A percentile compares a stretch with the other conserved stretches of the same genome.
Evolutionary conservation across 2,113 vertebrate genomes (phyloP).

Genomic region (Grallaria varia): DNA sequence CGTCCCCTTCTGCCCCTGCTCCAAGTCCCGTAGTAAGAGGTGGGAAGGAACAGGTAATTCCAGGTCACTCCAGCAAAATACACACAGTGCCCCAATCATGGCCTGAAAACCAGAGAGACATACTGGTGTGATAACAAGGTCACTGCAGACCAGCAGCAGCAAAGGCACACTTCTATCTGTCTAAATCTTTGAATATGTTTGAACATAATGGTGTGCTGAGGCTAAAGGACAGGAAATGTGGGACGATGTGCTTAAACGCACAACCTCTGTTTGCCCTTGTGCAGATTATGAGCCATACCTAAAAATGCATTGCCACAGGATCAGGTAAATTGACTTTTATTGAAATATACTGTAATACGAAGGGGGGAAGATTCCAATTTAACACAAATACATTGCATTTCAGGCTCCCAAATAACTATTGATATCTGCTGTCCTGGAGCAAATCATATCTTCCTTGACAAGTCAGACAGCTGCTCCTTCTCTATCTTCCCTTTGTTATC

Average conservation of each 20-base stretch:
- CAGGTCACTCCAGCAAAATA: neutral
- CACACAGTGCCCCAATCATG: neutral
- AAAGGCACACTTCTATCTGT: neutral
- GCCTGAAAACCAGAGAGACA: neutral
- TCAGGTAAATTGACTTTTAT: slow-evolving; percentile 53
- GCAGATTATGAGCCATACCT: slow-evolving; percentile 43
- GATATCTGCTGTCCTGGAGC: slow-evolving; percentile 58
- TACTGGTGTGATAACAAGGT: neutral
- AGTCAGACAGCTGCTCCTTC: slow-evolving; percentile 42
- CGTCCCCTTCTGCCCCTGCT: no score
- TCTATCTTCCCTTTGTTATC: slow-evolving; percentile 43
- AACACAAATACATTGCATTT: slow-evolving; percentile 33
- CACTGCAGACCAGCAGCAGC: neutral
- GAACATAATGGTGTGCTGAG: neutral
- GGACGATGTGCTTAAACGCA: neutral
- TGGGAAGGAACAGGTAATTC: neutral
- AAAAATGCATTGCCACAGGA: neutral
- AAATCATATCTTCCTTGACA: slow-evolving; percentile 53
- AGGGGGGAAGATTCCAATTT: slow-evolving; percentile 29
- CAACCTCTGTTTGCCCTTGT: slow-evolving; percentile 40
- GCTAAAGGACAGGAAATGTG: slow-evolving; percentile 14
- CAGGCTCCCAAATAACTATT: slow-evolving; percentile 59
- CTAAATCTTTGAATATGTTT: neutral
- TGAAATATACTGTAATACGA: slow-evolving; percentile 37
- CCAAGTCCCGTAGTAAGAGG: neutral